A percentile compares a stretch with the other conserved stretches of the same genome.
Conservation (phyloP, 2,113 vertebrate genomes). For the Laticauda laticaudata region DNA sequence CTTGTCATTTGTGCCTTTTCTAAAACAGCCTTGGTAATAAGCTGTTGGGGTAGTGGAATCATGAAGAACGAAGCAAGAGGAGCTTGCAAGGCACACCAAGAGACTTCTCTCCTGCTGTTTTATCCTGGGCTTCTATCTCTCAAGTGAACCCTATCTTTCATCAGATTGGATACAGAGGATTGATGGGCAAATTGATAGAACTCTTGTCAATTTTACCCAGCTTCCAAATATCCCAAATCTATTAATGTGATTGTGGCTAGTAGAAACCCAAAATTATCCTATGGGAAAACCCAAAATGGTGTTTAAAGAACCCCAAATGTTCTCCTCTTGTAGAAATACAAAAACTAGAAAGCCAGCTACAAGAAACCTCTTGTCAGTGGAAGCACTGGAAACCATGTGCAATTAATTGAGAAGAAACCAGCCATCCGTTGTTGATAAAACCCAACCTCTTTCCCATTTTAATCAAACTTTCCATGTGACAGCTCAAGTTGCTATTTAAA, state of each 20-base stretch:
- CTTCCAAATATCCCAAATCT: neutral
- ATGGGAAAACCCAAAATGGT: neutral
- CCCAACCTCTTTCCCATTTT: neutral
- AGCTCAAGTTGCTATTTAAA: neutral
- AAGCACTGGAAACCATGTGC: neutral
- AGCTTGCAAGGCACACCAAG: neutral
- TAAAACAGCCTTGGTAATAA: neutral
- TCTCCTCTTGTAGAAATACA: neutral
- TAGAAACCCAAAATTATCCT: neutral
- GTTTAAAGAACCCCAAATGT: neutral
- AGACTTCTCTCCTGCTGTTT: neutral
- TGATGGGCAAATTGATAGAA: neutral
- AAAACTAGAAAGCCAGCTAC: neutral
- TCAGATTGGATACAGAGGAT: neutral
- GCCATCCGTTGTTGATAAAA: neutral
- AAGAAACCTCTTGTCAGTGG: neutral
- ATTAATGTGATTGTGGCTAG: neutral
- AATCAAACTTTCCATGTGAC: neutral
- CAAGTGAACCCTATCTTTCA: neutral
- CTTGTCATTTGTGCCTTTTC: neutral
- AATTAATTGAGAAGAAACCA: neutral
- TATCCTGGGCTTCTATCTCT: neutral
- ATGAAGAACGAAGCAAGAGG: neutral
- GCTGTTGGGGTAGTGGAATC: neutral
- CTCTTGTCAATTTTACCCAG: neutral